Evolutionary conservation across 2,888 invertebrate species (phyloP).

Genomic region (Rosalia funebris): DNA sequence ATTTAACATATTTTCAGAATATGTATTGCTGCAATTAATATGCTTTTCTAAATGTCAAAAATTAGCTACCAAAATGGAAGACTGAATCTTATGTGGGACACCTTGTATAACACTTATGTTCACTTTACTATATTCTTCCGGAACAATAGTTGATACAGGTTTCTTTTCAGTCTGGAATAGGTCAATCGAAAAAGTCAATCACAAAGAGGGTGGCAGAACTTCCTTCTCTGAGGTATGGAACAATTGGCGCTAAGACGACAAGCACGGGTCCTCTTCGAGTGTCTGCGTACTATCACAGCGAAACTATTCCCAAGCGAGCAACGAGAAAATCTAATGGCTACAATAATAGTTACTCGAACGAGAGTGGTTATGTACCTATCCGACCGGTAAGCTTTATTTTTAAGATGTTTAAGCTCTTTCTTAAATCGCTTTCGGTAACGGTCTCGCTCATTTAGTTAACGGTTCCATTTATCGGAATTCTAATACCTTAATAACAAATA

Average conservation of each 20-base stretch:
- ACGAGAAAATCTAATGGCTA: constrained; percentile 33
- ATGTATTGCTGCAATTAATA: no score
- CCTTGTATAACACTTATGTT: no score
- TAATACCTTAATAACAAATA: no score
- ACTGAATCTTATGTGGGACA: no score
- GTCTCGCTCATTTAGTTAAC: background rate
- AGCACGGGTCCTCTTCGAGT: constrained; percentile 53
- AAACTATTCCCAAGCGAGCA: constrained; percentile 43
- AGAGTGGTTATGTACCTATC: constrained; percentile 35
- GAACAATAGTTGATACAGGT: background rate
- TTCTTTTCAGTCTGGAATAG: constrained; percentile 29
- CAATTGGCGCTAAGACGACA: constrained; percentile 50
- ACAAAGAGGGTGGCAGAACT: constrained; percentile 53
- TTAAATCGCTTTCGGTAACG: no score
- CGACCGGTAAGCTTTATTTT: constrained; percentile 45
- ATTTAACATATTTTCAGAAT: no score
- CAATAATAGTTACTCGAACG: constrained; percentile 33
- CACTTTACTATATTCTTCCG: no score
- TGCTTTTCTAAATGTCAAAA: no score
- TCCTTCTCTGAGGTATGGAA: constrained; percentile 57
- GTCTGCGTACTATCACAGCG: constrained; percentile 34
- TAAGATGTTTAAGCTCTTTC: no score
- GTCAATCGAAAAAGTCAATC: constrained; percentile 30
- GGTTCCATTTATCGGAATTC: no score
- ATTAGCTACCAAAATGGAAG: no score